phyloP scores from a whole-genome alignment of 2,888 invertebrate genomes.

The Terebella lapidaria region DNA sequence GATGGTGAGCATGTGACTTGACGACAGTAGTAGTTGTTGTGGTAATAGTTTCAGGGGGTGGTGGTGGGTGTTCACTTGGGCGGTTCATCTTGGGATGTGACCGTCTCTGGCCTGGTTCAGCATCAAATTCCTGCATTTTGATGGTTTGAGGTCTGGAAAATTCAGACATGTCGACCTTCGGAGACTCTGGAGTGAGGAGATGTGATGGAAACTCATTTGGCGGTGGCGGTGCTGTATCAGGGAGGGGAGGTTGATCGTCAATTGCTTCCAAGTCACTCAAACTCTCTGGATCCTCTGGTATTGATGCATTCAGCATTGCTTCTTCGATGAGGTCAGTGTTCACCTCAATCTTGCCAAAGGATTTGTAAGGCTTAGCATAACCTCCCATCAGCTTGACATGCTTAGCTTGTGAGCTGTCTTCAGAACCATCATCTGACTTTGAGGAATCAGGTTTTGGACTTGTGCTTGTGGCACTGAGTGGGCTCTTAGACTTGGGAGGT shows the following conservation, averaged over 20 bases:
- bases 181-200: not conserved
- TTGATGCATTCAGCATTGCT: constrained; percentile 9
- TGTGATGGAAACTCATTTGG: not conserved
- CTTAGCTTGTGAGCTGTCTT: not conserved
- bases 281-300: not conserved
- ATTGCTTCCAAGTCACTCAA: not conserved
- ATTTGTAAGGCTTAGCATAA: constrained; percentile 26
- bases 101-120: not conserved
- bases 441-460: not conserved
- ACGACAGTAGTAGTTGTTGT: constrained; percentile 3
- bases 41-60: not conserved
- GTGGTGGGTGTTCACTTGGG: not conserved
- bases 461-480: not conserved
- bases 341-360: constrained; percentile 27
- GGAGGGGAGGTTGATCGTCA: not conserved
- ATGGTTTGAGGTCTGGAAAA: not conserved
- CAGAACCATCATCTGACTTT: not conserved
- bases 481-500: not conserved
- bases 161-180: not conserved
- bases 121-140: not conserved
- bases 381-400: constrained; percentile 9
- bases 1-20: not conserved
- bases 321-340: constrained; percentile 24
- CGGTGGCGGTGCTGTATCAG: not conserved
- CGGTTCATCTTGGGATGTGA: not conserved